Percentiles rank a stretch among this genome's conserved stretches.
Evolutionary conservation across 2,113 vertebrate genomes (phyloP).

Genomic region (Cynoglossus semilaevis): DNA sequence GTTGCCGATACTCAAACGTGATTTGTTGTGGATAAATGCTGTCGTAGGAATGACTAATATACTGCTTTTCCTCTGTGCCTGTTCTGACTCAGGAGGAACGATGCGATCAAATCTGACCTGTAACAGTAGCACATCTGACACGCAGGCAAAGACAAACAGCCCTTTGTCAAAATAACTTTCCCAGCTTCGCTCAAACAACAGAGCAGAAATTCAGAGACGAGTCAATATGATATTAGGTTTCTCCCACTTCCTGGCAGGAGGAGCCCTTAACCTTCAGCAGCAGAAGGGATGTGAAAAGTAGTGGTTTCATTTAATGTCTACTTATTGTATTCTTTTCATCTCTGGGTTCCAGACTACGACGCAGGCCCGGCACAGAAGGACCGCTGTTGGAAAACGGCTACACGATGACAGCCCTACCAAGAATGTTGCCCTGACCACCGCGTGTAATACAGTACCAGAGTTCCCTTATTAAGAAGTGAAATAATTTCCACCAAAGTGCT

Average conservation of each 20-base stretch:
- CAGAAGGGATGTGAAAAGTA: slow-evolving; percentile 37
- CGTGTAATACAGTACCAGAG: slow-evolving; percentile 72
- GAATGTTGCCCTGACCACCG: slow-evolving; percentile 70
- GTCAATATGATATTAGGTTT: slow-evolving; percentile 44
- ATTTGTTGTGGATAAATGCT: no score
- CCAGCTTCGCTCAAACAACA: slow-evolving; percentile 6
- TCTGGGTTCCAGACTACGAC: slow-evolving; percentile 49
- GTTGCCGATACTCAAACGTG: no score
- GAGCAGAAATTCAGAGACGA: slow-evolving; percentile 19
- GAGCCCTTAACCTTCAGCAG: slow-evolving; percentile 14
- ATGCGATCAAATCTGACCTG: neutral
- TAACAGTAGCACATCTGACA: slow-evolving; percentile 1
- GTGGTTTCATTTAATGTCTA: slow-evolving; percentile 59
- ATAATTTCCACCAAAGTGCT: slow-evolving; percentile 65
- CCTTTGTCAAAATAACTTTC: slow-evolving; percentile 20
- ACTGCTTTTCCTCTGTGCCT: no score
- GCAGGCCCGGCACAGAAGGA: slow-evolving; percentile 57
- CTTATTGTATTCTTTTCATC: slow-evolving; percentile 59
- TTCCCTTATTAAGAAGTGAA: slow-evolving; percentile 71
- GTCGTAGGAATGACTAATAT: no score
- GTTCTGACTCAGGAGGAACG: neutral
- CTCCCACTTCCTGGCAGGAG: slow-evolving; percentile 36
- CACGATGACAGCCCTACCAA: slow-evolving; percentile 73
- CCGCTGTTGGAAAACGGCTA: slow-evolving; percentile 61
- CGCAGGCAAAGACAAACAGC: neutral